Percentiles rank a stretch among this genome's conserved stretches.
Conservation (phyloP, 2,888 invertebrate genomes). For the Hartigia nigra region DNA sequence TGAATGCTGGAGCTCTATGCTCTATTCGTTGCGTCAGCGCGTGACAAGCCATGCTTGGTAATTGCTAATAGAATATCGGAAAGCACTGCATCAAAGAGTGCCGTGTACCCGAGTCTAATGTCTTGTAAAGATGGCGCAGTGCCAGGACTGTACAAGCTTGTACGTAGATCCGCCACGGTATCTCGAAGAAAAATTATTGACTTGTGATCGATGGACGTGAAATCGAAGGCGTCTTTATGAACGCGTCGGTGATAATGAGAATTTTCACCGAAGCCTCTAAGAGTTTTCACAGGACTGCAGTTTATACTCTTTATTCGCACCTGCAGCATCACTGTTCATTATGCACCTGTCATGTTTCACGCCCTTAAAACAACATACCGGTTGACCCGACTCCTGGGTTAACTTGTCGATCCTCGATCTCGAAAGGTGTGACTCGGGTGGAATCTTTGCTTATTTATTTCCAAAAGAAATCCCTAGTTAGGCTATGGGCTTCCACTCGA, state of each 20-base stretch:
- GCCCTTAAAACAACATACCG: constrained; percentile 60
- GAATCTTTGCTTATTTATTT: constrained; percentile 57
- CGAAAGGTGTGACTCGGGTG: constrained; percentile 36
- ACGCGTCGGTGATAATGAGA: neutral
- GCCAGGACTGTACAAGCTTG: no score
- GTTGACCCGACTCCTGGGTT: constrained; percentile 6
- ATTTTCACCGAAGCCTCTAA: neutral
- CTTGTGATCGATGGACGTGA: neutral
- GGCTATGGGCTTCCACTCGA: neutral
- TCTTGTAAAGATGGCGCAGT: neutral
- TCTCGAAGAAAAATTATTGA: neutral
- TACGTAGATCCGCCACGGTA: neutral
- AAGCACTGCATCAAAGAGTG: neutral
- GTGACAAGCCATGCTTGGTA: constrained; percentile 24
- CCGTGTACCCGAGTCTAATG: neutral
- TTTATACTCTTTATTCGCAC: constrained; percentile 43
- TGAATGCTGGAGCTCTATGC: neutral
- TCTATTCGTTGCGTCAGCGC: constrained; percentile 23
- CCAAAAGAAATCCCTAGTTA: constrained; percentile 22
- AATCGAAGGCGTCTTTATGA: neutral
- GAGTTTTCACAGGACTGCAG: neutral
- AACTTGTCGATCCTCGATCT: constrained; percentile 21
- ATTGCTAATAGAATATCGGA: constrained; percentile 25
- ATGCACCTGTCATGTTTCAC: constrained; percentile 64
- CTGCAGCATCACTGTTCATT: constrained; percentile 57